A percentile compares a stretch with the other conserved stretches of the same genome.
phyloP scores from a whole-genome alignment of 2,113 vertebrate species.

The Lepus americanus region DNA sequence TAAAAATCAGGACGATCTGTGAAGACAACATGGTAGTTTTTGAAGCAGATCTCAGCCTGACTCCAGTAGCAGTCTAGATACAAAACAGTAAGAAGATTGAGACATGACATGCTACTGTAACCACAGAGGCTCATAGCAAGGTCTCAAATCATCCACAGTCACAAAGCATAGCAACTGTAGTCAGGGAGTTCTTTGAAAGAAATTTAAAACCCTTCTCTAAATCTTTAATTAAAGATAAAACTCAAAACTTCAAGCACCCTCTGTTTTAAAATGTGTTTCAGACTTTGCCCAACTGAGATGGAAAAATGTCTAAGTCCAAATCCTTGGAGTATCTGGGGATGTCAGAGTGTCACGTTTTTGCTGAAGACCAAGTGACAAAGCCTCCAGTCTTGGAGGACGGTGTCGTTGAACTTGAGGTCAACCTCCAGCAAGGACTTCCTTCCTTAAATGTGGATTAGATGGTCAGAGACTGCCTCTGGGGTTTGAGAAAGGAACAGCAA shows the following conservation, averaged over 20 bases:
- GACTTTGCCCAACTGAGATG: background rate
- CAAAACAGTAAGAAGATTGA: background rate
- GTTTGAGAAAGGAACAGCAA: background rate
- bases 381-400: background rate
- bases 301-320: constrained; percentile 41
- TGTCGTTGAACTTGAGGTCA: background rate
- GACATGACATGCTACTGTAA: background rate
- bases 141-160: background rate
- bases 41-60: background rate
- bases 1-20: background rate
- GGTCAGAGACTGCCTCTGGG: background rate
- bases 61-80: background rate
- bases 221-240: constrained; percentile 33
- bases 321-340: background rate
- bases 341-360: background rate
- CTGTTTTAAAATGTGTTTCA: constrained; percentile 24
- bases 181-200: background rate
- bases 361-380: background rate
- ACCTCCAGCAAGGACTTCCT: background rate
- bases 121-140: fast-evolving
- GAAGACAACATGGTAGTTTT: background rate
- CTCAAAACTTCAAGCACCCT: background rate
- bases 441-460: background rate
- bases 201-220: background rate
- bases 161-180: background rate